Percentiles rank a stretch among this genome's conserved stretches.
These are phyloP conservation scores for Beroe forskalii DNA, from an alignment of 37 sponge, comb jelly and placozoan species.

Conservation along the genomic window DNA sequence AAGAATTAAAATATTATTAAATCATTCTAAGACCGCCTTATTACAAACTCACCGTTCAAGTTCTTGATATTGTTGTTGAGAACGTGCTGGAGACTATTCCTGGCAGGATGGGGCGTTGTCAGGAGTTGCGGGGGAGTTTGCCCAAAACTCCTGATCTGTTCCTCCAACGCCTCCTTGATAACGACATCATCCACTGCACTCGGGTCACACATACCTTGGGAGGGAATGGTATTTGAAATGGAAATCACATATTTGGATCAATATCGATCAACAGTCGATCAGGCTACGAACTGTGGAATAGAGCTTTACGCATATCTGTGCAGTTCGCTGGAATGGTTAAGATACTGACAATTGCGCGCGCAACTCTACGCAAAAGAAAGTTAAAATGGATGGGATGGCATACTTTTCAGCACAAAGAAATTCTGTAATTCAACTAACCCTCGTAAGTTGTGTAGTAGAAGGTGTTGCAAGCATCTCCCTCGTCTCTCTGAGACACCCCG, in stretches of 20 bases:
- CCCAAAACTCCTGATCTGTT: slow-evolving; percentile 84
- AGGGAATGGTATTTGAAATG: too few relatives aligned
- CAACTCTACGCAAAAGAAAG: too few relatives aligned
- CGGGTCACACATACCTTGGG: slow-evolving; percentile 52
- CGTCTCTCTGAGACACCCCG: slow-evolving; percentile 17
- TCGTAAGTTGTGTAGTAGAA: slow-evolving; percentile 63
- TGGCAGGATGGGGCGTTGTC: slow-evolving; percentile 79
- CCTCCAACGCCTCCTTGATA: slow-evolving; percentile 76
- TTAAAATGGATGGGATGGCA: too few relatives aligned
- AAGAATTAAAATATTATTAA: background rate
- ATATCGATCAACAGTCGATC: too few relatives aligned
- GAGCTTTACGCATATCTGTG: too few relatives aligned
- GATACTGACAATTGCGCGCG: too few relatives aligned
- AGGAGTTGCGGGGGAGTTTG: slow-evolving; percentile 87
- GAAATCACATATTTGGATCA: too few relatives aligned
- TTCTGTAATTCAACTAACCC: too few relatives aligned
- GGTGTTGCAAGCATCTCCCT: background rate
- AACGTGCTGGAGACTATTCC: slow-evolving; percentile 66
- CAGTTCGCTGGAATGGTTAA: too few relatives aligned
- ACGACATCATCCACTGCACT: slow-evolving; percentile 12
- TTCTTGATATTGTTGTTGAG: slow-evolving; percentile 51
- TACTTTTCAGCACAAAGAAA: too few relatives aligned
- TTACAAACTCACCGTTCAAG: slow-evolving; percentile 34
- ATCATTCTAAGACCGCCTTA: background rate
- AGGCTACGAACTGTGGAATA: too few relatives aligned